Evolutionary conservation across 1,140 invertebrate genomes (phyloP), one percentile per base, ranked within the genome.

Genomic region (Lanistes nyassanus): DNA sequence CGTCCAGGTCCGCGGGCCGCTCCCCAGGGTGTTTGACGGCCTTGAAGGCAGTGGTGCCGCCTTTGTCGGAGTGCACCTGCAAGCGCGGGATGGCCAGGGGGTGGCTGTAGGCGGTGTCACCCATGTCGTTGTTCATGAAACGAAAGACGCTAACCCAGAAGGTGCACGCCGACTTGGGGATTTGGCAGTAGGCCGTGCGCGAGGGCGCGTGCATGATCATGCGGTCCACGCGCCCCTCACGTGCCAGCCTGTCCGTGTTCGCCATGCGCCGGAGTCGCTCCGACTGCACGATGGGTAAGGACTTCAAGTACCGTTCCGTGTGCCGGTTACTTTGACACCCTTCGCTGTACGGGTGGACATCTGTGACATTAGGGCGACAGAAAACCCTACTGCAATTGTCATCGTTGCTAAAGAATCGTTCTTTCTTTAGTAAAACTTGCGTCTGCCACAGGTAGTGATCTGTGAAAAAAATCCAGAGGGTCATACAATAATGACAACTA

Each of bases 141-240:
- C 68, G 72, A 39, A 70, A 81, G 23, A 65, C 34, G 29, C 68
- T 58, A 36, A 75, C 67, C 73, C 75, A 77, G 55, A 76, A 79
- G 23, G 77, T 76, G n/a, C 77, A 79, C 9, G 70, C 77, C 0
- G 71, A 68, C 65, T 77, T 79, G 26, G 75, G 62, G n/a, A 76
- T 58, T 2, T 55, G 69, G 53, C 77, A 76, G 58, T 76, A 78
- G 3, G 66, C 47, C 26, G 75, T 68, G n/a, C 60, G 70, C 39
- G 62, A 42, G 29, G 70, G 3, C 65, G 26, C 47, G n/a, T 62
- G 65, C n/a, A 51, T n/a, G 16, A 67, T 51, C 13, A 68, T 42
- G 1, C 47, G 53, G 19, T 67, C 51, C 5, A 56, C 71, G 0
- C 29, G 36, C 23, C 72, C 64, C 39, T 2, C 37, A 19, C 31